Evolutionary conservation across 2,888 invertebrate species (phyloP), one percentile per base, ranked within the genome.

Genomic region (Crioceris asparagi): DNA sequence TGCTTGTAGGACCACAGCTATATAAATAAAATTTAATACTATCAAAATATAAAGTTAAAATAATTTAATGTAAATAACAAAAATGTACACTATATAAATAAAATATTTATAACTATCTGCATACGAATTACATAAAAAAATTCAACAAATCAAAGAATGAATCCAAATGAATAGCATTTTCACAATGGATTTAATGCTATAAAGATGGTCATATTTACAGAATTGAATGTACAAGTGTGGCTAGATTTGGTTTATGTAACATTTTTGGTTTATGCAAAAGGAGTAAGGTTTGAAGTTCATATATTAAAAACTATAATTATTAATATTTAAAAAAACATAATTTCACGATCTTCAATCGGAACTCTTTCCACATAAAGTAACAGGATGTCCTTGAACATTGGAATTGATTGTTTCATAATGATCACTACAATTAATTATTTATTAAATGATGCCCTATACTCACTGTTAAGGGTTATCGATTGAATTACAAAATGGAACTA

Each of bases 1-100:
- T 60, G 57, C 56, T 57, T 57, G 55, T 59, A 59, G 55, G 57
- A 59, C 55, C 58, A 59, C 55, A 55, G 57, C 58, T 60, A 61
- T 59, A 57, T 14, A 59, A 60, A 57, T 53, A 55, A 50, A 43
- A 52, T 48, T 55, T 52, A 52, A 53, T 57, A 54, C 56, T 58
- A 59, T 53, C 51, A 57, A 57, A 59, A 53, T 54, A 54, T 51
- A 45, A 48, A 55, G 47, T 57, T 55, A 55, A 57, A 61, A 62
- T 60, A 60, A 60, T 59, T 61, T 60, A 61, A 53, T 42, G 39
- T 57, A 56, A 55, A 56, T 55, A 59, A 60, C 59, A 56, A 58
- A 59, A 61, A 61, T 60, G 49, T 60, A 59, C 58, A 61, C 48
- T 53, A 50, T 51, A 56, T 42, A 41, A 53, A 51, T 55, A 54